These are phyloP conservation scores for Microhierax caerulescens DNA, from an alignment of 2,797 vertebrate species.

Conservation along the genomic window DNA sequence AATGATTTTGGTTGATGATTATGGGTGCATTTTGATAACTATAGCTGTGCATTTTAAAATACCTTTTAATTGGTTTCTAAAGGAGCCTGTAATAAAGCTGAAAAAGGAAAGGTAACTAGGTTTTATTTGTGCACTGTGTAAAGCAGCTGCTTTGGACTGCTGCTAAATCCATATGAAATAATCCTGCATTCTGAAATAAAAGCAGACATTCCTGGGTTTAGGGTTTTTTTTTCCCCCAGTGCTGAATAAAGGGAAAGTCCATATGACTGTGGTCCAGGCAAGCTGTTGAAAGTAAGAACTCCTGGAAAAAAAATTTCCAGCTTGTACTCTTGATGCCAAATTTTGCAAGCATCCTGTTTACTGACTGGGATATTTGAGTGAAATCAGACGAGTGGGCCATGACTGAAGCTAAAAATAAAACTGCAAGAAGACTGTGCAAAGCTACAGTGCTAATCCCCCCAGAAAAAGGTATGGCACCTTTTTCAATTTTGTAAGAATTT, in stretches of 20 bases:
- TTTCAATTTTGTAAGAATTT: conserved; percentile 6
- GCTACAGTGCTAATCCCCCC: background rate
- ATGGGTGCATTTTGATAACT: background rate
- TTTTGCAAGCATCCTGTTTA: conserved; percentile 51
- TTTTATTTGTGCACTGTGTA: background rate
- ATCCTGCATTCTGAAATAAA: background rate
- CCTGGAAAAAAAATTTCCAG: background rate
- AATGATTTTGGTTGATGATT: background rate
- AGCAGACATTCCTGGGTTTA: background rate
- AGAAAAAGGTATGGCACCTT: background rate
- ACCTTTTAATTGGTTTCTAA: background rate
- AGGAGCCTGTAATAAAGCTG: background rate
- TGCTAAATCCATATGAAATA: background rate
- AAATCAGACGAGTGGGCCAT: conserved; percentile 20
- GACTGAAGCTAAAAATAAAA: conserved; percentile 20
- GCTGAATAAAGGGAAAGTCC: background rate
- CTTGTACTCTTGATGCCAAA: background rate
- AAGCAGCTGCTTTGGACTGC: background rate
- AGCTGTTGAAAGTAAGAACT: background rate
- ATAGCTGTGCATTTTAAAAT: background rate
- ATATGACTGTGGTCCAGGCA: background rate
- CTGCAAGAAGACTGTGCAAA: background rate
- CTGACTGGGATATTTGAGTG: conserved; percentile 30
- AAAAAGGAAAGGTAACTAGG: background rate
- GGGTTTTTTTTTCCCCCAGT: background rate